Evolutionary conservation across 2,797 vertebrate genomes (phyloP).

Genomic region (Buceros bicornis): DNA sequence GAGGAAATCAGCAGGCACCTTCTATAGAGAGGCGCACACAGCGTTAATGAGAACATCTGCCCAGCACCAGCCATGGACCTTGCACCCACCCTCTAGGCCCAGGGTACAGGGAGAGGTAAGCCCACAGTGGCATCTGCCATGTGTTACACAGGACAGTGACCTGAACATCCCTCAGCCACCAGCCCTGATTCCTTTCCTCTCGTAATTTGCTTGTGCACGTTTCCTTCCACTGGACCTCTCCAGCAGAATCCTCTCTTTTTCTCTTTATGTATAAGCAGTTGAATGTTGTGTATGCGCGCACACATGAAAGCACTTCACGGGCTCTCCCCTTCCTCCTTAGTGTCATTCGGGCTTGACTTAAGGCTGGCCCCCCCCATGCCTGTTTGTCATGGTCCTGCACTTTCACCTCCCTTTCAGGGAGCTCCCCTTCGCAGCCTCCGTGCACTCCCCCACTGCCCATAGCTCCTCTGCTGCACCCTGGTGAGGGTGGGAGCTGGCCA

Average conservation of each 20-base stretch:
- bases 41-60: neutral
- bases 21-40: accelerated
- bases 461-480: neutral
- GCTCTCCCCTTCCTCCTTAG: neutral
- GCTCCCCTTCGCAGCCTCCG: neutral
- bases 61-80: neutral
- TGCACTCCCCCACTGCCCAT: neutral
- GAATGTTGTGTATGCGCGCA: accelerated
- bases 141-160: neutral
- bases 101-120: neutral
- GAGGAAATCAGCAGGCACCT: neutral
- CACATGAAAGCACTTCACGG: neutral
- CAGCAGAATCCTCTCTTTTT: neutral
- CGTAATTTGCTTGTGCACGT: neutral
- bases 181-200: neutral
- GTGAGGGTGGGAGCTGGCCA: neutral
- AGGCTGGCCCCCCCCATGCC: neutral
- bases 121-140: neutral
- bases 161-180: accelerated
- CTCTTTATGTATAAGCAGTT: neutral
- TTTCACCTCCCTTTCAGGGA: neutral
- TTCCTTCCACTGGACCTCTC: neutral
- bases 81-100: neutral
- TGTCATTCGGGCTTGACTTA: neutral
- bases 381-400: neutral